Base-by-base conservation (phyloP, 2,113 vertebrate genomes). In the Propithecus coquereli region DNA sequence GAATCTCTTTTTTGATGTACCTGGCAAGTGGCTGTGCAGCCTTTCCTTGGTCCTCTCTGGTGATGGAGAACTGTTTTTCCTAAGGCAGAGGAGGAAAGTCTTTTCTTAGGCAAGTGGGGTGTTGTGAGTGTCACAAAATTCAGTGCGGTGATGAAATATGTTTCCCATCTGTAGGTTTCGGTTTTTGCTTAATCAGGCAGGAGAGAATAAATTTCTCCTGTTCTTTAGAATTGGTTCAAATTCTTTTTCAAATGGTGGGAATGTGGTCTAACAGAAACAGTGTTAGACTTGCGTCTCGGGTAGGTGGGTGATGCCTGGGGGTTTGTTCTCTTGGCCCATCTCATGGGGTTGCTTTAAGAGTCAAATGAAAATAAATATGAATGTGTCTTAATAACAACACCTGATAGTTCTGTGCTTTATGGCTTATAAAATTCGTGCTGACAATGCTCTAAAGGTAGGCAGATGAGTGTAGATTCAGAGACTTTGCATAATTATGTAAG, bases 161-260 rank as follows among this genome's bases (percentile, higher is more conserved):
- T 63, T 85, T 93, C 27, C 57, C 82, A 40, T 73, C 79, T 93
- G 13, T 77, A 93, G 54, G 83, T 85, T 89, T 93, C 57, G 52
- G 11, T 14, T 79, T 93, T 91, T 83, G 10, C 11, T 93, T 73
- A 93, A 86, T 40, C 47, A 94, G 47, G 4, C 16, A 91, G 34
- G n/a, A 30, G 20, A 95, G 70, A 86, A 86, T 47, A 83, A 66
- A 50, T 73, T 47, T 83, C 3, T 87, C 27, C 2, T 47, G 20
- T 34, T 61, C 16, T 94, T 52, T 22, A 89, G 45, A 23, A 22
- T 54, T 88, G 34, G 43, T 74, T 88, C 30, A 77, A 23, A 71
- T 82, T 27, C 6, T 74, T 87, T 90, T 54, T 47, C 12, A 87
- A 86, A 82, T 47, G 16, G 47, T 84, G 8, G 30, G 6, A 54